A percentile compares a stretch with the other conserved stretches of the same genome.
Conservation (phyloP, 2,888 invertebrate genomes). For the Epirrhoe alternata region DNA sequence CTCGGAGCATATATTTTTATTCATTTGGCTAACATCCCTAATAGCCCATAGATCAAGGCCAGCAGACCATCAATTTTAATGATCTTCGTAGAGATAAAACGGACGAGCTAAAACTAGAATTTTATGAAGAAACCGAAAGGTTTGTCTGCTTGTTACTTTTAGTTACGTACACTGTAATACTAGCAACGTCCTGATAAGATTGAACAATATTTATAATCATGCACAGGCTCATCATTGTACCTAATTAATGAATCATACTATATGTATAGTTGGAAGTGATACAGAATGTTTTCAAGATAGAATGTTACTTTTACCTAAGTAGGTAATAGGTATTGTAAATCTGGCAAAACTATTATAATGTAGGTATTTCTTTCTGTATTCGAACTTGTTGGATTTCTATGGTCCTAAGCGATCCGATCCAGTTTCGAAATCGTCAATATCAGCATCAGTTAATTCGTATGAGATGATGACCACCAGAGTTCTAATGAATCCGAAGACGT, state of each 20-base stretch:
- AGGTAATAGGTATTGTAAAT: not conserved
- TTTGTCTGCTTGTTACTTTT: not conserved
- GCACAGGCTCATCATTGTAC: not conserved
- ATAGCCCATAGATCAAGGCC: slow-evolving; percentile 30
- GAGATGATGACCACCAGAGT: not conserved
- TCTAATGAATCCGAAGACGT: slow-evolving; percentile 5
- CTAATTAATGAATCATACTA: slow-evolving; percentile 2
- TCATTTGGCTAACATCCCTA: slow-evolving; percentile 33
- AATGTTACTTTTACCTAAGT: not conserved
- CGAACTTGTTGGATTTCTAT: too few species aligned
- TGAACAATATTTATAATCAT: not conserved
- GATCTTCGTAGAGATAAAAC: slow-evolving; percentile 7
- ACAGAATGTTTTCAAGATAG: not conserved
- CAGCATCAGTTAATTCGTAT: not conserved
- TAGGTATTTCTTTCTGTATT: too few species aligned
- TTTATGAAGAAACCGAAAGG: not conserved
- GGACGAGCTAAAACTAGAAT: not conserved
- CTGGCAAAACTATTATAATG: not conserved
- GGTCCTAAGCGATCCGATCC: not conserved
- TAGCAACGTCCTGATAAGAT: not conserved
- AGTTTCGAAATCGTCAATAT: not conserved
- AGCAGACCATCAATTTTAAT: slow-evolving; percentile 24
- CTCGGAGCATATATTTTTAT: not conserved
- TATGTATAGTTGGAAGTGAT: slow-evolving; percentile 1
- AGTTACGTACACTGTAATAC: not conserved